Conservation (phyloP, 2,113 vertebrate species). For the Ciconia boyciana region DNA sequence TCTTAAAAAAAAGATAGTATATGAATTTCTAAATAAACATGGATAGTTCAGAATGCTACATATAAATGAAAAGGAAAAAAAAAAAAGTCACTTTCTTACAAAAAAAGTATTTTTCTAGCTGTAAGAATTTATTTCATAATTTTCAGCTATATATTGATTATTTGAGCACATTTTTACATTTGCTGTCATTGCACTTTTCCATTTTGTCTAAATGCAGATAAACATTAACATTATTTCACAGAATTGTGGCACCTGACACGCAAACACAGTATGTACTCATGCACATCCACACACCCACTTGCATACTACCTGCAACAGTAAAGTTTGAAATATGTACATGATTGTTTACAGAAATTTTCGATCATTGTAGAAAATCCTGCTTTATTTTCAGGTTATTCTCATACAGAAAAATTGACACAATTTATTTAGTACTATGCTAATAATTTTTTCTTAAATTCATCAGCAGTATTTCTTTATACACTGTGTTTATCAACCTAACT, state of each 20-base stretch:
- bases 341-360: not conserved
- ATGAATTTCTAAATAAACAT: not conserved
- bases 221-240: not conserved
- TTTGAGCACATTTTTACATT: not conserved
- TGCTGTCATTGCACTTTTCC: not conserved
- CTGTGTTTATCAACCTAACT: not conserved
- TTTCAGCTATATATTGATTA: not conserved
- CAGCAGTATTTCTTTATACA: not conserved
- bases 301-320: not conserved
- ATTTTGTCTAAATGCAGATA: not conserved
- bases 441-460: not conserved
- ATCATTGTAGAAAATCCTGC: not conserved
- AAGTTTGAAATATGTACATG: not conserved
- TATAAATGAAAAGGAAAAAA: not conserved
- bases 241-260: not conserved
- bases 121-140: not conserved
- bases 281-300: not conserved
- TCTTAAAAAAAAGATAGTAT: not conserved
- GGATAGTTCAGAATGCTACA: not conserved
- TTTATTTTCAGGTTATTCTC: not conserved
- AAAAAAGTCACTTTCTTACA: not conserved
- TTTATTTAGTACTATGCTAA: not conserved
- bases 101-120: not conserved
- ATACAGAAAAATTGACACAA: not conserved
- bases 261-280: not conserved